Conservation (phyloP, 2,888 invertebrate species). For the Acanthosoma haemorrhoidale region DNA sequence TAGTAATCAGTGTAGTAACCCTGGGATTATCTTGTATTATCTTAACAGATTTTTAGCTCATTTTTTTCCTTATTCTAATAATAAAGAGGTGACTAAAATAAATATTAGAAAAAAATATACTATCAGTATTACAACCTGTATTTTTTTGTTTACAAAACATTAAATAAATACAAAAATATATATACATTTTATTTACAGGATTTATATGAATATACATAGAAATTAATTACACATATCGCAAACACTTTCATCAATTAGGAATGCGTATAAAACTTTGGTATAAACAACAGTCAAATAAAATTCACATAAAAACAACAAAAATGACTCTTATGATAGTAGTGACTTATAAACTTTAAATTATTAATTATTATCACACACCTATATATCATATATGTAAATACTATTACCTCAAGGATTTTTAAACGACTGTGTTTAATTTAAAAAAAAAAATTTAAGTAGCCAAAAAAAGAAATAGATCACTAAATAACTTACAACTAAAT, state of each 20-base stretch:
- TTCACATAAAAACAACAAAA: not conserved
- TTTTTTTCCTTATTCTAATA: not conserved
- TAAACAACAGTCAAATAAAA: slow-evolving; percentile 19
- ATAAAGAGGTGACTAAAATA: not conserved
- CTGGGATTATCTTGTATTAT: not conserved
- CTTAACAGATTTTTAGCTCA: not conserved
- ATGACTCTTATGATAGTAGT: not conserved
- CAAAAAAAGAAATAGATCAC: too few species aligned
- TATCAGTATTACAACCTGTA: not conserved
- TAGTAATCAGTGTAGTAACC: not conserved
- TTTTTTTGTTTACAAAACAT: slow-evolving; percentile 6
- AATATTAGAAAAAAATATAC: not conserved
- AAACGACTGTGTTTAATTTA: too few species aligned
- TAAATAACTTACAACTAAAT: too few species aligned
- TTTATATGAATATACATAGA: not conserved
- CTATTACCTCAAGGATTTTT: slow-evolving; percentile 12
- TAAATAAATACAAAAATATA: slow-evolving; percentile 9
- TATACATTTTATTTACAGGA: slow-evolving; percentile 6
- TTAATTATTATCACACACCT: slow-evolving; percentile 7
- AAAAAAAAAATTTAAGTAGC: too few species aligned
- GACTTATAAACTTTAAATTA: slow-evolving; percentile 1
- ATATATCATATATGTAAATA: not conserved
- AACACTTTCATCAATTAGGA: not conserved
- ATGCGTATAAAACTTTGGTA: slow-evolving; percentile 26
- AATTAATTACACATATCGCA: not conserved